These are phyloP conservation scores for Solenopsis fugax DNA, from an alignment of 1,140 invertebrate genomes.

Conservation along the genomic window DNA sequence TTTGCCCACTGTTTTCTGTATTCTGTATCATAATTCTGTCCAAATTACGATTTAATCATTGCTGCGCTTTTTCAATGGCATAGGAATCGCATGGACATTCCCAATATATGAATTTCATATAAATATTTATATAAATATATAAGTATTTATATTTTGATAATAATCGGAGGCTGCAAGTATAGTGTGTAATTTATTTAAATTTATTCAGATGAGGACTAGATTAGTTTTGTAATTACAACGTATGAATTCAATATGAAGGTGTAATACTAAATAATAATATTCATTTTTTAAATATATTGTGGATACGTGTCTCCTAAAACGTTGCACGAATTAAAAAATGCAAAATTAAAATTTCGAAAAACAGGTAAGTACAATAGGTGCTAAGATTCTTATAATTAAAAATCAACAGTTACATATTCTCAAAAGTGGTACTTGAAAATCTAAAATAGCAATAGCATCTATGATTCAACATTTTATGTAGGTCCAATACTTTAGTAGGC, in stretches of 20 bases:
- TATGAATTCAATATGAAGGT: conserved; percentile 35
- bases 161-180: conserved; percentile 50
- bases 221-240: conserved; percentile 55
- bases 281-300: conserved; percentile 10
- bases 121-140: conserved; percentile 38
- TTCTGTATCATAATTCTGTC: not conserved
- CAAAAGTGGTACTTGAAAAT: not conserved
- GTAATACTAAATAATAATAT: conserved; percentile 34
- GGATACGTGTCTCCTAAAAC: not conserved
- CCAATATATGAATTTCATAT: conserved; percentile 10
- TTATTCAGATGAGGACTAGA: conserved; percentile 61
- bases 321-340: not conserved
- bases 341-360: conserved; percentile 30
- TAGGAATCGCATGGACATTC: not conserved
- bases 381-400: conserved; percentile 17
- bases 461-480: conserved; percentile 25
- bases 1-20: not conserved
- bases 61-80: not conserved
- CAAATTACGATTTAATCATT: conserved; percentile 28
- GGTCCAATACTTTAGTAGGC: conserved; percentile 17
- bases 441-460: conserved; percentile 23
- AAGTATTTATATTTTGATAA: conserved; percentile 52
- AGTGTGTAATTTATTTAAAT: conserved; percentile 52
- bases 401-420: conserved; percentile 23
- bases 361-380: conserved; percentile 42